A percentile compares a stretch with the other conserved stretches of the same genome.
phyloP scores from a whole-genome alignment of 2,888 invertebrate genomes.

The Smittia aterrima region DNA sequence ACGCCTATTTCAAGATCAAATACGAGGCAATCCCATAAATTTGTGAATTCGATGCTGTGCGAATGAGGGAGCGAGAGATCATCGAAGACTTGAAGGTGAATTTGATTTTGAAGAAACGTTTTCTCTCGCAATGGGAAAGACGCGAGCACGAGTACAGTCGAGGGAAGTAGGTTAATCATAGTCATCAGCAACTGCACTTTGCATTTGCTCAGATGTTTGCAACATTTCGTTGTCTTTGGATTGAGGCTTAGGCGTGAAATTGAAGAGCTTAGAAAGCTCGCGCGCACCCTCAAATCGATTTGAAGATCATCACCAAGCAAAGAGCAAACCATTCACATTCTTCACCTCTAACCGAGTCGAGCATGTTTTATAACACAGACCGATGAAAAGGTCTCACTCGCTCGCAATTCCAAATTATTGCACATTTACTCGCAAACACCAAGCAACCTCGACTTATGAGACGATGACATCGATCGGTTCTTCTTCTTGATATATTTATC shows the following conservation, averaged over 20 bases:
- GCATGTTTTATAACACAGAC: background rate
- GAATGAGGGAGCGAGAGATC: background rate
- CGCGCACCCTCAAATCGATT: background rate
- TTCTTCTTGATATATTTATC: conserved; percentile 16
- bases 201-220: background rate
- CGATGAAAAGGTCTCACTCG: background rate
- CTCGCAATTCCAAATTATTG: background rate
- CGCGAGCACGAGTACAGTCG: background rate
- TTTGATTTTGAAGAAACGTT: conserved; percentile 3
- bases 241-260: background rate
- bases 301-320: background rate
- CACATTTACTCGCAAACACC: background rate
- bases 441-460: background rate
- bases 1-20: conserved; percentile 41
- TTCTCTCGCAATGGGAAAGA: conserved; percentile 9
- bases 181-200: conserved; percentile 36
- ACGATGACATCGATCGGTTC: background rate
- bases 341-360: no score
- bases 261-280: no score
- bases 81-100: conserved; percentile 20
- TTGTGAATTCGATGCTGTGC: background rate
- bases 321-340: no score
- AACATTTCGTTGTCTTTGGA: background rate
- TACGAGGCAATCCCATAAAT: conserved; percentile 34
- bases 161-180: conserved; percentile 38